phyloP scores from a whole-genome alignment of 2,113 vertebrate genomes.

The Triplophysa tibetana region DNA sequence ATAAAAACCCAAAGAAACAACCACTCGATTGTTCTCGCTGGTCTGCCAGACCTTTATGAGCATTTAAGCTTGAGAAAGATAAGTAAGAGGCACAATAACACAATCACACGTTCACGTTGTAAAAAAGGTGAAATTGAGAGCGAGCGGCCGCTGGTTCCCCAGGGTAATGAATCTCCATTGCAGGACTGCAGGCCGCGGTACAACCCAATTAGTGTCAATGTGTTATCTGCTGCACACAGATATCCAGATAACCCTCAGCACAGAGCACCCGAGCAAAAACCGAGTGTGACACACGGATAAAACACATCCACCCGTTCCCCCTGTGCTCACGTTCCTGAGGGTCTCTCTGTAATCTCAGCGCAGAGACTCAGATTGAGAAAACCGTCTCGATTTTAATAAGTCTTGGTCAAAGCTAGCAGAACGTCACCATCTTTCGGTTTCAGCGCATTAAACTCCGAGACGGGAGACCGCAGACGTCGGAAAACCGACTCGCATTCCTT shows the following conservation, averaged over 20 bases:
- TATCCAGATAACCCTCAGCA: slow-evolving; percentile 59
- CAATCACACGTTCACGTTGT: slow-evolving; percentile 36
- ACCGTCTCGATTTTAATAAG: slow-evolving; percentile 33
- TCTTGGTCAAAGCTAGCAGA: slow-evolving; percentile 36
- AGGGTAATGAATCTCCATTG: slow-evolving; percentile 71
- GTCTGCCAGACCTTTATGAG: not conserved
- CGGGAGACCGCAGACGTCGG: slow-evolving; percentile 48
- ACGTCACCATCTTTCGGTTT: slow-evolving; percentile 38
- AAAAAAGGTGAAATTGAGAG: slow-evolving; percentile 38
- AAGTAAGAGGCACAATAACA: slow-evolving; percentile 16
- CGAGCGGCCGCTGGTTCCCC: slow-evolving; percentile 64
- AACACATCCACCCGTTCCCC: slow-evolving; percentile 15
- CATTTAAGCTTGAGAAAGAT: slow-evolving; percentile 4
- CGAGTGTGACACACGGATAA: slow-evolving; percentile 30
- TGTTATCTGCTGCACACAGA: slow-evolving; percentile 60
- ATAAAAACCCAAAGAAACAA: slow-evolving; percentile 29
- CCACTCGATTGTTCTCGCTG: slow-evolving; percentile 18
- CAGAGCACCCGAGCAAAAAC: slow-evolving; percentile 13
- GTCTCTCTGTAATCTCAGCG: slow-evolving; percentile 5
- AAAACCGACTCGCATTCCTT: slow-evolving; percentile 52
- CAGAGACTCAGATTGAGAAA: slow-evolving; percentile 48
- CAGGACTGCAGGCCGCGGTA: slow-evolving; percentile 64
- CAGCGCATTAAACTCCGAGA: slow-evolving; percentile 57
- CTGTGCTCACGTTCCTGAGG: slow-evolving; percentile 6
- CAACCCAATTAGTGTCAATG: slow-evolving; percentile 73